Evolutionary conservation across 2,797 vertebrate species (phyloP), one percentile per base, ranked within the genome.

Genomic region (Lagodon rhomboides): DNA sequence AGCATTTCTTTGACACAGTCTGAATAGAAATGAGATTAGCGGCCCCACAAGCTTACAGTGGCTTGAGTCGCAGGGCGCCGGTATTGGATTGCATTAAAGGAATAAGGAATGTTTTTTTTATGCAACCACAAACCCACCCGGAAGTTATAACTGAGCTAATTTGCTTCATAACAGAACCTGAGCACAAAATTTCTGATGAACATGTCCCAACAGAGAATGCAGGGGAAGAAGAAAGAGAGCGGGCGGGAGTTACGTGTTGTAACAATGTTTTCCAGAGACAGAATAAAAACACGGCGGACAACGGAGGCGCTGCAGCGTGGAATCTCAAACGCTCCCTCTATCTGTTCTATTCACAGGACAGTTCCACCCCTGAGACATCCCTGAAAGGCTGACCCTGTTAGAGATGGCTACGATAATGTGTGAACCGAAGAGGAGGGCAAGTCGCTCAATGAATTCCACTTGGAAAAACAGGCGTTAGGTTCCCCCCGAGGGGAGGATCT

Each of bases 291-390:
- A 49, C 3, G 43, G 27, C 0, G 18, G 49, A 62, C 15, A n/a
- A n/a, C n/a, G n/a, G 73, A 73, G 44, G 58, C 17, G 30, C 61
- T 75, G 65, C 17, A 41, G 68, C 5, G 1, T 72, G 80, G 79
- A 81, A 75, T 87, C 79, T 86, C 46, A 83, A 83, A 88, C 56
- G 47, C 63, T 85, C 68, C 58, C 60, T 82, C 70, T 65, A 63
- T 77, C 73, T 76, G 66, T 78, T 87, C 77, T 70, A 55, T 85
- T 84, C 79, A 85, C 62, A 75, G 82, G 75, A 82, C 59, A 65
- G 74, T 63, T 83, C 46, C 80, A 66, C 82, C 90, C 80, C 51
- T 59, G 79, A 84, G 88, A 87, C 80, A 44, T 75, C 59, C 53
- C 50, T 65, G 44, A 89, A 82, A 78, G 77, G 20, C 75, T 54